Evolutionary conservation across 2,888 invertebrate genomes (phyloP).

Genomic region (Amitus sp.): DNA sequence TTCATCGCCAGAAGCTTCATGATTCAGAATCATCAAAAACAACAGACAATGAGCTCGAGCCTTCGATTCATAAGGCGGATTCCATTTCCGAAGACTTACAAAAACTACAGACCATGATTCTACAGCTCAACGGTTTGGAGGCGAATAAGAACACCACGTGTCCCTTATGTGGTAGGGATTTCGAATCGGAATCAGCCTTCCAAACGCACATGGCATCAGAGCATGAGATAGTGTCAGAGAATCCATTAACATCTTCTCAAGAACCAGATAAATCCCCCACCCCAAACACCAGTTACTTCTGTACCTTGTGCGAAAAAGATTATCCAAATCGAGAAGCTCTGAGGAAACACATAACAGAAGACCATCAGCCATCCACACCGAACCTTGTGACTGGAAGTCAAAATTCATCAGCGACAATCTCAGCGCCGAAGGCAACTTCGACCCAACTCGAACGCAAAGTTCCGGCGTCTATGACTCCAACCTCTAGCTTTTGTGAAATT

Average conservation of each 20-base stretch:
- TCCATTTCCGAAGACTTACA: constrained; percentile 86
- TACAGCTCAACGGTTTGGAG: constrained; percentile 85
- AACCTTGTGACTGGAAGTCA: constrained; percentile 33
- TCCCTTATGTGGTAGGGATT: constrained; percentile 77
- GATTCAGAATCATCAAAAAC: constrained; percentile 48
- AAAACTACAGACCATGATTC: constrained; percentile 90
- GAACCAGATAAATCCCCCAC: constrained; percentile 60
- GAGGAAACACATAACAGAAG: constrained; percentile 76
- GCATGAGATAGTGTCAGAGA: constrained; percentile 67
- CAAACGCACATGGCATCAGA: constrained; percentile 77
- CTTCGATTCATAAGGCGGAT: constrained; percentile 55
- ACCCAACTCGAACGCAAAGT: constrained; percentile 67
- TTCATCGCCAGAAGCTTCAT: constrained; percentile 57
- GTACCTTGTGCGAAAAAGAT: constrained; percentile 72
- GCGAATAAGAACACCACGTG: constrained; percentile 71
- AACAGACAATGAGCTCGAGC: constrained; percentile 53
- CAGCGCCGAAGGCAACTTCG: constrained; percentile 24
- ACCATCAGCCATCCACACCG: constrained; percentile 69
- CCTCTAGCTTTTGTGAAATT: constrained; percentile 94
- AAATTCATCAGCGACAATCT: constrained; percentile 32
- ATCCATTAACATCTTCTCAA: constrained; percentile 48
- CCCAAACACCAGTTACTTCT: constrained; percentile 51
- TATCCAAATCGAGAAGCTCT: constrained; percentile 73
- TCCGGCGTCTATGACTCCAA: constrained; percentile 74
- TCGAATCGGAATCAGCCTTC: constrained; percentile 77